Evolutionary conservation across 2,888 invertebrate species (phyloP).

Genomic region (Dromius quadrimaculatus): DNA sequence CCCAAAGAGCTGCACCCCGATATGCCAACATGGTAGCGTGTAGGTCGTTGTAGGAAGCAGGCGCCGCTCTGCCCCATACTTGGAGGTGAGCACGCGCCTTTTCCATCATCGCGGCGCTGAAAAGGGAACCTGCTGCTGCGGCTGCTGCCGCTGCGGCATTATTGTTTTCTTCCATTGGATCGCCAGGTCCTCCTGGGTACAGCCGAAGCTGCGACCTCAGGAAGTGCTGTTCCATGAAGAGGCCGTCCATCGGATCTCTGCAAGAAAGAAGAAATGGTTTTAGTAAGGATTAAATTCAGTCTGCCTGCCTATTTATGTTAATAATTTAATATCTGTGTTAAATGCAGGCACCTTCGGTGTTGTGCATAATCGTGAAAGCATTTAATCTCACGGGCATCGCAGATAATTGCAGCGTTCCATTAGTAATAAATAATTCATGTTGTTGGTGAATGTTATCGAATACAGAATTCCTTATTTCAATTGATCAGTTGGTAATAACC

Average conservation of each 20-base stretch:
- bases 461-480: background rate
- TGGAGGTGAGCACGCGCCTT: slow-evolving; percentile 69
- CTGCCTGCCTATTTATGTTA: no score
- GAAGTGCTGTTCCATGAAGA: slow-evolving; percentile 83
- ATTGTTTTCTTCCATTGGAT: slow-evolving; percentile 68
- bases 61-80: slow-evolving; percentile 68
- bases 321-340: no score
- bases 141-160: slow-evolving; percentile 61
- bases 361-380: background rate
- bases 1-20: slow-evolving; percentile 65
- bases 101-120: slow-evolving; percentile 71
- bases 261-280: slow-evolving; percentile 57
- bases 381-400: slow-evolving; percentile 11
- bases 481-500: slow-evolving; percentile 15
- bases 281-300: background rate
- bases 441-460: background rate
- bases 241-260: slow-evolving; percentile 82
- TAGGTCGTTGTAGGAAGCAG: slow-evolving; percentile 67
- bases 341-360: background rate
- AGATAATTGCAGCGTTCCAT: slow-evolving; percentile 3
- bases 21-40: slow-evolving; percentile 65
- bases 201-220: slow-evolving; percentile 72
- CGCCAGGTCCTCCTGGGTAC: slow-evolving; percentile 71
- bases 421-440: slow-evolving; percentile 7
- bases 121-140: slow-evolving; percentile 62